Base-by-base conservation (phyloP, 2,113 vertebrate species). In the Salvelinus sp. region DNA sequence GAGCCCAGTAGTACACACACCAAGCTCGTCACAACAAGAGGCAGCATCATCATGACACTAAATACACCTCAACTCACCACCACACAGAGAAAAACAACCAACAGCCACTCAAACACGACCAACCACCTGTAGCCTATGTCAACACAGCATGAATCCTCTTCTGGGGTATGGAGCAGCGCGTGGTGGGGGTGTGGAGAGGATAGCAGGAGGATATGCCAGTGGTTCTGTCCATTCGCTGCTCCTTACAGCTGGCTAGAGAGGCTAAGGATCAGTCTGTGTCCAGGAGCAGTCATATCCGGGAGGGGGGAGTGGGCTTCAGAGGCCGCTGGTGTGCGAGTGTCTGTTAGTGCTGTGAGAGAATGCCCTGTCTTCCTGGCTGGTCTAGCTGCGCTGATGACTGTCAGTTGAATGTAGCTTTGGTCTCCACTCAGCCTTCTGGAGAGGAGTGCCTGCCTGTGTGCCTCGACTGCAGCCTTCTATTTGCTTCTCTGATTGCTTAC, bases 401-500 rank as follows among this genome's bases (percentile, higher is more conserved):
- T 83, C 77, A 86, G 85, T 89, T 82, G 82, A 84, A 82, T 86
- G 80, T n/a, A 88, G 81, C 92, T 93, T 93, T 86, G 87, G 92
- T 91, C 84, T 90, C 88, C 88, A 81, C 84, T 90, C 88, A 81
- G 78, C 83, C 82, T 87, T 81, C 80, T 86, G 67, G 83, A 84
- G 82, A 88, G 80, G 88, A 90, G 79, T 83, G 86, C 73, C 82
- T 91, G 58, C 20, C 86, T 88, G 79, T 78, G 82, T 88, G 84
- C 78, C 83, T 85, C 62, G 60, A 83, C 89, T 86, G 85, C 87
- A 82, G 83, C 88, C 84, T 89, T 86, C 89, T 93, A 87, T 91
- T 93, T 92, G 88, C 91, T 88, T 91, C 78, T 83, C 79, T 83
- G 88, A 92, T 90, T 92, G 86, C 92, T 92, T 93, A 92, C 91